A percentile compares a stretch with the other conserved stretches of the same genome.
Evolutionary conservation across 2,797 vertebrate species (phyloP).

Genomic region (Percopsis omiscomaycus): DNA sequence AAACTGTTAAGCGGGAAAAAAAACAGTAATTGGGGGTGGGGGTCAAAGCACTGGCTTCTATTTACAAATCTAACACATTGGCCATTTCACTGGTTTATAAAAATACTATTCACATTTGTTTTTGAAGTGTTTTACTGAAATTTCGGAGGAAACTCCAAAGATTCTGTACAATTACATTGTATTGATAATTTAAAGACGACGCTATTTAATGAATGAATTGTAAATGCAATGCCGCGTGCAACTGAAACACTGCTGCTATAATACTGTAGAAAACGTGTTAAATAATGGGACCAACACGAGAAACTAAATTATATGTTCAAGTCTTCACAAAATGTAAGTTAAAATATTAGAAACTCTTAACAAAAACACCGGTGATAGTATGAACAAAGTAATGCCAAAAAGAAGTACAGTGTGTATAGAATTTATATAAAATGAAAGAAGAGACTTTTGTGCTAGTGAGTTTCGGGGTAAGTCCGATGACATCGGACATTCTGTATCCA

Average conservation of each 20-base stretch:
- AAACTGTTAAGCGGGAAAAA: conserved; percentile 78
- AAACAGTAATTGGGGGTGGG: conserved; percentile 75
- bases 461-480: conserved; percentile 34
- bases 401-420: conserved; percentile 21
- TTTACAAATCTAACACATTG: conserved; percentile 89
- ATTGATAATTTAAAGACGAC: conserved; percentile 42
- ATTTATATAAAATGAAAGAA: conserved; percentile 32
- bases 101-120: conserved; percentile 99
- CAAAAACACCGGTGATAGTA: conserved; percentile 29
- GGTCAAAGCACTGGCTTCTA: conserved; percentile 79
- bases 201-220: conserved; percentile 61
- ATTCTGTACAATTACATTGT: conserved; percentile 71
- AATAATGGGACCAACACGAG: conserved; percentile 37
- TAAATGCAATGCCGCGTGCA: conserved; percentile 5
- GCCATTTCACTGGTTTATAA: conserved; percentile 92
- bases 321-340: conserved; percentile 20
- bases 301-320: conserved; percentile 33
- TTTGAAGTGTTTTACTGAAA: conserved; percentile 79
- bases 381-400: conserved; percentile 26
- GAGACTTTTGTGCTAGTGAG: conserved; percentile 67
- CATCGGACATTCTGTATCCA: not conserved
- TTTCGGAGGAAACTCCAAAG: conserved; percentile 57
- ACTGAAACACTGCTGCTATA: conserved; percentile 7
- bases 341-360: conserved; percentile 14
- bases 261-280: conserved; percentile 22